A percentile compares a stretch with the other conserved stretches of the same genome.
These are phyloP conservation scores for Eristalis pertinax DNA, from an alignment of 2,888 invertebrate species.

Conservation along the genomic window DNA sequence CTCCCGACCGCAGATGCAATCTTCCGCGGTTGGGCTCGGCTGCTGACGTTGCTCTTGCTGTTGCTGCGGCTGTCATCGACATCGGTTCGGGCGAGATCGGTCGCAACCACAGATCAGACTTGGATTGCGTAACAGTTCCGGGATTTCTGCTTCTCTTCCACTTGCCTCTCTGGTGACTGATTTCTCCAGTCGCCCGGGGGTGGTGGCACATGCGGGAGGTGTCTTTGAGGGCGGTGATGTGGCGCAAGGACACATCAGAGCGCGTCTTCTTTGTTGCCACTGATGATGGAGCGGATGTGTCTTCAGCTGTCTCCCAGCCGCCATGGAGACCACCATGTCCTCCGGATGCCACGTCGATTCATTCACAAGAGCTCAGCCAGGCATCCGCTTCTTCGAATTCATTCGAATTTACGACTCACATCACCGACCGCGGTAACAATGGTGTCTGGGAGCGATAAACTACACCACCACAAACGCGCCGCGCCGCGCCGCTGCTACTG, in stretches of 20 bases:
- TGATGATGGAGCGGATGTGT: too few species aligned
- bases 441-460: conserved; percentile 40
- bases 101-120: conserved; percentile 36
- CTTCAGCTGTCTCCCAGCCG: too few species aligned
- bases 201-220: too few species aligned
- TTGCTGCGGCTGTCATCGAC: not conserved
- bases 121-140: conserved; percentile 23
- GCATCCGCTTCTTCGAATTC: not conserved
- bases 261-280: too few species aligned
- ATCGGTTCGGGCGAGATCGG: not conserved
- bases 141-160: not conserved
- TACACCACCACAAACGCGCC: not conserved
- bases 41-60: not conserved
- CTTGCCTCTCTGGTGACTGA: not conserved
- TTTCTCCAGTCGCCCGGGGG: not conserved
- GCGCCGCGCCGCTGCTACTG: conserved; percentile 5
- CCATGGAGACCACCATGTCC: too few species aligned
- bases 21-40: conserved; percentile 9
- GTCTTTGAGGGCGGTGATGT: too few species aligned
- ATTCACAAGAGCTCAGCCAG: conserved; percentile 11
- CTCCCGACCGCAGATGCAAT: conserved; percentile 45
- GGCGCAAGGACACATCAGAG: too few species aligned
- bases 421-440: conserved; percentile 34
- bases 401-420: conserved; percentile 14
- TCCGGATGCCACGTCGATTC: too few species aligned